phyloP scores from a whole-genome alignment of 2,797 vertebrate species.

The Tolypeutes matacus region DNA sequence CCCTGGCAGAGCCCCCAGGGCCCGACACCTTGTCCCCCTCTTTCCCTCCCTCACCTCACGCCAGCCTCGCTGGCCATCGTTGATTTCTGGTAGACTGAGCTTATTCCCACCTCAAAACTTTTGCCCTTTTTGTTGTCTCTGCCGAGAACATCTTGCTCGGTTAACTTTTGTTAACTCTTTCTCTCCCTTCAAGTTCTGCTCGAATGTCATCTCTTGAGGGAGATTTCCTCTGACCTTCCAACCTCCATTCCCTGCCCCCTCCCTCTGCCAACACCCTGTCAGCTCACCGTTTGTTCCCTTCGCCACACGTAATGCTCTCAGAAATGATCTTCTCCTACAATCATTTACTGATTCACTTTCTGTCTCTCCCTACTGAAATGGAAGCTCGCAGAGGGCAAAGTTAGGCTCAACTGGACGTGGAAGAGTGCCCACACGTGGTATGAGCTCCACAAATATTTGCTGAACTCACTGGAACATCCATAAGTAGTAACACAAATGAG shows the following conservation, averaged over 20 bases:
- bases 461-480: neutral
- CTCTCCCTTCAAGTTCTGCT: neutral
- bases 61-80: accelerated
- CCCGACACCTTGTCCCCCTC: accelerated
- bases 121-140: neutral
- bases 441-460: too few relatives aligned
- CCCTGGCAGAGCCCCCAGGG: too few relatives aligned
- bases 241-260: accelerated
- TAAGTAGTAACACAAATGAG: too few relatives aligned
- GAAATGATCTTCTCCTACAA: neutral
- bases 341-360: neutral
- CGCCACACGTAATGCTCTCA: neutral
- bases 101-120: neutral
- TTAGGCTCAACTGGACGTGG: neutral
- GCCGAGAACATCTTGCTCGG: neutral
- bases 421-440: neutral
- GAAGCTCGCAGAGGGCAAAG: neutral
- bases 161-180: neutral
- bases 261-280: accelerated
- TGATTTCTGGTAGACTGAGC: neutral
- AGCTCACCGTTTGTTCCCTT: accelerated
- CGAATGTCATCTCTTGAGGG: neutral
- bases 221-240: neutral
- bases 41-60: neutral
- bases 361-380: neutral